Base-by-base conservation (phyloP, 2,888 invertebrate species). In the Plagodis pulveraria region DNA sequence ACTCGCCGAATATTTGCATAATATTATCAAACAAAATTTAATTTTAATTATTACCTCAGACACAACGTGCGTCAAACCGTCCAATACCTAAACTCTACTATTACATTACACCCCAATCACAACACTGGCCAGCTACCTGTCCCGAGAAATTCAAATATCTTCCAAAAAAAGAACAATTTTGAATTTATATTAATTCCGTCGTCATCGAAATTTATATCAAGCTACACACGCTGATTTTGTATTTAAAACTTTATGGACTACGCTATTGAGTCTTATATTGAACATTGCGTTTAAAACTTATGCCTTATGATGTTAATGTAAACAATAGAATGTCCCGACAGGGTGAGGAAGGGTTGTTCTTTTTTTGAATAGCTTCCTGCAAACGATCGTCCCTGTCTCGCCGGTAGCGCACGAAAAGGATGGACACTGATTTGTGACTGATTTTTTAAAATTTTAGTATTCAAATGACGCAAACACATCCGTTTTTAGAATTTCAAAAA, bases 311-410 rank as follows among this genome's bases (percentile, higher is more conserved):
- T 63, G 62, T 63, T 70, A 74, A 74, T 66, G 78, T 86, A 84
- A 89, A 87, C 87, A 89, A 87, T 85, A 82, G 83, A 86, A 86
- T 86, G 83, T 79, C 82, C 78, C 78, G 75, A 88, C 86, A 89
- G 92, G 91, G 89, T 86, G 80, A 86, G 82, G 88, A 91, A 91
- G 92, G 92, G 90, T 91, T 90, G 87, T 84, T 86, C 86, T 89
- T 92, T 92, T 91, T 92, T 91, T 86, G 80, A 84, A 84, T 82
- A 81, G 87, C 88, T 91, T 91, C 91, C 91, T 90, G 87, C 85
- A 82, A 80, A 72, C 73, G 65, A 57, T 66, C 68, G 71, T 89
- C 90, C 76, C 82, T 73, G 63, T 89, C 83, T 67, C 77, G 66
- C 83, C 56, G 60, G 54, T 44, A 41, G 63, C 42, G 70, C 56